A percentile compares a stretch with the other conserved stretches of the same genome.
Conservation (phyloP, 53 echinoderm and acorn worm genomes). For the Actinopyga echinites region DNA sequence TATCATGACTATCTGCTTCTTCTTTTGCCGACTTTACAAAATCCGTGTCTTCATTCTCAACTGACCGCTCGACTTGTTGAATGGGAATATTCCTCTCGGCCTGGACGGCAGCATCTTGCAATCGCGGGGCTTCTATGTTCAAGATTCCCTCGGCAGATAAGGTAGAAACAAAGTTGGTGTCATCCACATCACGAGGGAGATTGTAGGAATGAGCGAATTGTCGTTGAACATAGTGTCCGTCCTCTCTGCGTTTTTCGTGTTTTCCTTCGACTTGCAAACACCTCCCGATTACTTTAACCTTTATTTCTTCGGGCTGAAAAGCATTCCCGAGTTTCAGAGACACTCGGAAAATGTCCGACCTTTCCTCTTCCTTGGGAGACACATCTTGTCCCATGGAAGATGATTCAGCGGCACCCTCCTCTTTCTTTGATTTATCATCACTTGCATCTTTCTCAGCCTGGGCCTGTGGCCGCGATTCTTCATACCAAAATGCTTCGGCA, state of each 20-base stretch:
- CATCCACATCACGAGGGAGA: slow-evolving; percentile 15
- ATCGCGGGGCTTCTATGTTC: neutral
- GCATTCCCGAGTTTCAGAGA: slow-evolving; percentile 27
- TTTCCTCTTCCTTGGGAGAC: neutral
- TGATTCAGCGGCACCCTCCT: neutral
- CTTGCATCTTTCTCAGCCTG: neutral
- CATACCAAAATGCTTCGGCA: slow-evolving; percentile 20
- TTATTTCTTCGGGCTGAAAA: slow-evolving; percentile 18
- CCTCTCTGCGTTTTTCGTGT: neutral
- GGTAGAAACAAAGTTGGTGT: slow-evolving; percentile 11
- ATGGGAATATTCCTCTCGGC: slow-evolving; percentile 7
- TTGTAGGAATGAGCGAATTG: slow-evolving; percentile 4
- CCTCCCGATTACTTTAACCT: slow-evolving; percentile 1
- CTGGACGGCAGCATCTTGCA: neutral
- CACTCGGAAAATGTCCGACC: neutral
- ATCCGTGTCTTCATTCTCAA: no score
- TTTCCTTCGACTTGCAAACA: slow-evolving; percentile 27
- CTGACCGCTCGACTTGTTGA: neutral
- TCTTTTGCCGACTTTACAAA: no score
- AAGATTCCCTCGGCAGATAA: slow-evolving; percentile 20
- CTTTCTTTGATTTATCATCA: neutral
- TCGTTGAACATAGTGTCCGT: slow-evolving; percentile 15
- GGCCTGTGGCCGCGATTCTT: neutral
- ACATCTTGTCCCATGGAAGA: neutral
- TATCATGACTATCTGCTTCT: no score